These are phyloP conservation scores for Aplocera efformata DNA, from an alignment of 2,888 invertebrate genomes.

Conservation along the genomic window DNA sequence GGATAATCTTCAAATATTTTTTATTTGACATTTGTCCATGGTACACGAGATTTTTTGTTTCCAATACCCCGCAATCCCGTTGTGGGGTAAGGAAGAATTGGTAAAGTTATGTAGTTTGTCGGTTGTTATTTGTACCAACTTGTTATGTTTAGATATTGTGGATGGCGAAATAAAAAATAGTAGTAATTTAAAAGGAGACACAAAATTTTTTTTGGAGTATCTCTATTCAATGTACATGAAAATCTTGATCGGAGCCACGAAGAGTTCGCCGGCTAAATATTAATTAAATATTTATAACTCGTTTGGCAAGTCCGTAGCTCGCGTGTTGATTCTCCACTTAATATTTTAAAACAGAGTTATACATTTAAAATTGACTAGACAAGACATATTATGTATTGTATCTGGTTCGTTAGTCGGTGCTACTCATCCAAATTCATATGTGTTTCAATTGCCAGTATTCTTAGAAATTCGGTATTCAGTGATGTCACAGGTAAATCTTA, in stretches of 20 bases:
- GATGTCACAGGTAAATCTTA: constrained; percentile 10
- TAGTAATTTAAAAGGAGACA: constrained; percentile 11
- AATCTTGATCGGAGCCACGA: constrained; percentile 58
- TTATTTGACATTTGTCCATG: no score
- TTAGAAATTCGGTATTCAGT: constrained; percentile 12
- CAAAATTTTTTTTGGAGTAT: constrained; percentile 37
- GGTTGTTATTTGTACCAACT: no score
- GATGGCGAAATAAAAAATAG: no score
- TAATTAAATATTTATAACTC: constrained; percentile 74
- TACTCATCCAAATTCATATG: constrained; percentile 14
- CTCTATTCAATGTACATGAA: constrained; percentile 34
- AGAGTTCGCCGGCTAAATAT: constrained; percentile 69
- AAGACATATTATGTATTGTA: constrained; percentile 21
- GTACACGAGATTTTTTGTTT: no score
- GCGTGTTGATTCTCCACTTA: constrained; percentile 55
- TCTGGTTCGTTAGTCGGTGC: constrained; percentile 8
- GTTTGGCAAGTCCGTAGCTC: constrained; percentile 60
- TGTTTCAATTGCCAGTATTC: constrained; percentile 13
- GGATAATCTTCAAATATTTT: no score
- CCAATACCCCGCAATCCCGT: no score
- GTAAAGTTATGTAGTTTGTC: no score
- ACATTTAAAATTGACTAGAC: constrained; percentile 23
- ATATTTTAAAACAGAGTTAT: constrained; percentile 30
- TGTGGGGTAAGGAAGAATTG: no score
- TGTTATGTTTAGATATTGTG: no score